A percentile compares a stretch with the other conserved stretches of the same genome.
Conservation (phyloP, 2,888 invertebrate genomes). For the Erebia ligea region DNA sequence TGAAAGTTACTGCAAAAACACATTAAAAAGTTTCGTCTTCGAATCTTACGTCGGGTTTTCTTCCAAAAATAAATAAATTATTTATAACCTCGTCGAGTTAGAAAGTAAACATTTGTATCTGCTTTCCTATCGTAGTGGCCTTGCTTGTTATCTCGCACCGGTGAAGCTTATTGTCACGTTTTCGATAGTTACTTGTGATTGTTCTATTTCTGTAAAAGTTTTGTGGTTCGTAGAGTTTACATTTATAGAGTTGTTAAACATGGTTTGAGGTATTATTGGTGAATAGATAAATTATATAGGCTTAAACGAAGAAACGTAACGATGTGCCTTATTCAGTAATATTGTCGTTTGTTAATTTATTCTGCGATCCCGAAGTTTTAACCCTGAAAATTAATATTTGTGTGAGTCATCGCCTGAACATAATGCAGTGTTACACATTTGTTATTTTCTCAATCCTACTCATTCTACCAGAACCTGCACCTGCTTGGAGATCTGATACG, state of each 20-base stretch:
- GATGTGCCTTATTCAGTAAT: constrained; percentile 74
- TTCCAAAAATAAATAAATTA: constrained; percentile 47
- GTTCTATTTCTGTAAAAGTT: constrained; percentile 42
- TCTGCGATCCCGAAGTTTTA: constrained; percentile 46
- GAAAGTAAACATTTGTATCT: constrained; percentile 59
- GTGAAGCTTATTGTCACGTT: constrained; percentile 55
- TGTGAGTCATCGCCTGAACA: constrained; percentile 56
- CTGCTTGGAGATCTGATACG: constrained; percentile 60
- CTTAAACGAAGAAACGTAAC: constrained; percentile 51
- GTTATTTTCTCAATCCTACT: constrained; percentile 61
- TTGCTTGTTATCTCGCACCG: constrained; percentile 64
- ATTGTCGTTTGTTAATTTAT: constrained; percentile 47
- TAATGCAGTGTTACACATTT: constrained; percentile 60
- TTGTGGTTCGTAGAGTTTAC: constrained; percentile 33
- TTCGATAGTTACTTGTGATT: constrained; percentile 37
- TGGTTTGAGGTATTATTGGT: constrained; percentile 45
- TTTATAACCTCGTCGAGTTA: constrained; percentile 55
- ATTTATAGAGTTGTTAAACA: constrained; percentile 41
- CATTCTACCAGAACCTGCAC: constrained; percentile 63
- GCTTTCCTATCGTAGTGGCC: constrained; percentile 67
- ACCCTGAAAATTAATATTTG: constrained; percentile 47
- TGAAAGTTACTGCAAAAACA: constrained; percentile 23
- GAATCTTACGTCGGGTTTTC: constrained; percentile 42
- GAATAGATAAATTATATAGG: constrained; percentile 28
- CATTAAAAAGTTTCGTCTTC: constrained; percentile 32